Conservation (phyloP, 92 coral and sea anemone genomes). For the Palythoa grandiflora region DNA sequence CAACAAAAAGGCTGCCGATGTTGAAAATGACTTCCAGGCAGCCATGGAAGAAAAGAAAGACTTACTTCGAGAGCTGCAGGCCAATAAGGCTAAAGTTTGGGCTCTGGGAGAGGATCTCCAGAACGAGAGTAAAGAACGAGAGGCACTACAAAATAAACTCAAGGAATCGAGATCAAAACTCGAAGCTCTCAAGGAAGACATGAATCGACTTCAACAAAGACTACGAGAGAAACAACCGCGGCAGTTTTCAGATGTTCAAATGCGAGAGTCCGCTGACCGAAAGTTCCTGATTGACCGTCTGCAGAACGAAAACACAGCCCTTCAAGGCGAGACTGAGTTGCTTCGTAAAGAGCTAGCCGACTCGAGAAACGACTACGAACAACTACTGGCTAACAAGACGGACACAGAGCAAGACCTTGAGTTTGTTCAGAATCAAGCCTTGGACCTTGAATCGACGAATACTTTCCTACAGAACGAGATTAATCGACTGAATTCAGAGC, state of each 20-base stretch:
- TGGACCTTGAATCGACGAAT: conserved; percentile 57
- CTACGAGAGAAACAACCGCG: conserved; percentile 64
- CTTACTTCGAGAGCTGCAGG: conserved; percentile 62
- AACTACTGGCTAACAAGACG: conserved; percentile 50
- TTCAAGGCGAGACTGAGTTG: conserved; percentile 47
- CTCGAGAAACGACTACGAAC: conserved; percentile 55
- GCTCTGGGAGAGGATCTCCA: conserved; percentile 65
- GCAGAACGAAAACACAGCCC: conserved; percentile 57
- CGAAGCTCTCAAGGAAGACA: conserved; percentile 60
- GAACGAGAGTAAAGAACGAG: conserved; percentile 60
- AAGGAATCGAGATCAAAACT: conserved; percentile 51
- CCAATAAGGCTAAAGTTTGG: conserved; percentile 56
- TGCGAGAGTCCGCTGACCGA: conserved; percentile 64
- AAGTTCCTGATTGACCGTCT: conserved; percentile 59
- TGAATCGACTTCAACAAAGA: conserved; percentile 63
- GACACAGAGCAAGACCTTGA: conserved; percentile 53
- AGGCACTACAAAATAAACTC: conserved; percentile 55
- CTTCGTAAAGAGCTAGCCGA: conserved; percentile 59
- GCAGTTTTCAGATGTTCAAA: conserved; percentile 44
- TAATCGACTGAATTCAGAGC: conserved; percentile 50
- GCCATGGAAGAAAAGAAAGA: conserved; percentile 59
- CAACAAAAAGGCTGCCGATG: conserved; percentile 31
- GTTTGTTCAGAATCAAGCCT: conserved; percentile 48
- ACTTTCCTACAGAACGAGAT: conserved; percentile 52
- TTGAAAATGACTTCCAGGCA: conserved; percentile 57